Base-by-base conservation (phyloP, 92 coral and sea anemone genomes). In the Porites evermanni region DNA sequence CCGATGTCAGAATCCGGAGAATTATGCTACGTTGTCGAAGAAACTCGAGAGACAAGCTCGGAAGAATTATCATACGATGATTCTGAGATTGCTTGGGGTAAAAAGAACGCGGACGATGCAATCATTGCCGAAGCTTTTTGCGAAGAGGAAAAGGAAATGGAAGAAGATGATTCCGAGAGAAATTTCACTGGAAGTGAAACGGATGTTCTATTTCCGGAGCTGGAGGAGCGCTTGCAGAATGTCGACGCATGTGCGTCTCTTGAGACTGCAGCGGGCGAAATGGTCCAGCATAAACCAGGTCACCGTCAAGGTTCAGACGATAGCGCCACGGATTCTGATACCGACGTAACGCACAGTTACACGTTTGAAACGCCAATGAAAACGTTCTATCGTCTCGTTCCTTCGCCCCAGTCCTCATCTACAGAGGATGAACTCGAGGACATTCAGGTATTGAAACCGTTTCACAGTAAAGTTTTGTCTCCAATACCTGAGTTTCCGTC, bases 321-420 rank as follows among this genome's bases (percentile, higher is more conserved):
- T 73, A 83, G 92, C 26, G 89, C 90, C 38, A 79, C 94, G 61
- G 94, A 92, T 20, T 85, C 90, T 13, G 98, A 94, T 60, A 89
- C 89, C n/a, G 98, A 97, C 52, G 94, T 92, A 66, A 93, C 94
- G n/a, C 95, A 95, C 76, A 93, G 96, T 29, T 96, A 92, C 53
- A 95, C 97, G 58, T 94, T 95, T 88, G 98, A 93, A 75, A 97
- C 99, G 2, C 99, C 99, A 3, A 88, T 95, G 93, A 95, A 93
- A 74, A 85, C 93, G 29, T 97, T 95, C 86, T 97, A 97, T 80
- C 96, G 95, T 74, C 97, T 97, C 10, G 99, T 97, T 3, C 99
- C 99, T 12, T 94, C 98, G 14, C 98, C 98, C 53, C 96, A 94
- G 65, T 94, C 98, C 2, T 94, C 98, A n/a, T 94, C 98, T 18